A percentile compares a stretch with the other conserved stretches of the same genome.
Evolutionary conservation across 2,113 vertebrate species (phyloP).

Genomic region (Spilogale gracilis): DNA sequence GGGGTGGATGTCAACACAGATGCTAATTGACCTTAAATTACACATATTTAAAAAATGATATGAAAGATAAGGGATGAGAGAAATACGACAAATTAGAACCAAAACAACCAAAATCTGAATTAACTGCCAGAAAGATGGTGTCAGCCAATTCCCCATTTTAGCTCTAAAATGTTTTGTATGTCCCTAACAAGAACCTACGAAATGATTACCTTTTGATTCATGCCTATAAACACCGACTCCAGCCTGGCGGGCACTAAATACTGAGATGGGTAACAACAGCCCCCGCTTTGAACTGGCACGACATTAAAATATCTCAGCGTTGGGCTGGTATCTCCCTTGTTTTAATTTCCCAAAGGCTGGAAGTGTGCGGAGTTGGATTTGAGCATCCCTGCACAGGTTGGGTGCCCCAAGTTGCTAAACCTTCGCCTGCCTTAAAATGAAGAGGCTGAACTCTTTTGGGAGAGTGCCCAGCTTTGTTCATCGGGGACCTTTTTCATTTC

Average conservation of each 20-base stretch:
- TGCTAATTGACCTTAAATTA: conserved; percentile 68
- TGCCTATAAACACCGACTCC: neutral
- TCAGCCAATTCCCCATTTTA: neutral
- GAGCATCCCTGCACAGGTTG: neutral
- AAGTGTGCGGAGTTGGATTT: neutral
- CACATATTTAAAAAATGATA: neutral
- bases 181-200: neutral
- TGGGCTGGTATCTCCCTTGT: neutral
- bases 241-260: neutral
- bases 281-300: neutral
- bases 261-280: neutral
- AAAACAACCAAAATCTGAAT: neutral
- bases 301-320: neutral
- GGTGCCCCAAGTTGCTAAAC: neutral
- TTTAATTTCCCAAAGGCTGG: neutral
- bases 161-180: neutral
- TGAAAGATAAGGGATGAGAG: neutral
- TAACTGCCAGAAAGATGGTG: neutral
- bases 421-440: neutral
- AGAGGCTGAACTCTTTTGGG: neutral
- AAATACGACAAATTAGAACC: conserved; percentile 45
- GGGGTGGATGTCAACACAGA: conserved; percentile 49
- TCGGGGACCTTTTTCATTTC: neutral
- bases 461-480: neutral
- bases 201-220: neutral